phyloP scores from a whole-genome alignment of 1,140 invertebrate species.

The Drosophila sp. region DNA sequence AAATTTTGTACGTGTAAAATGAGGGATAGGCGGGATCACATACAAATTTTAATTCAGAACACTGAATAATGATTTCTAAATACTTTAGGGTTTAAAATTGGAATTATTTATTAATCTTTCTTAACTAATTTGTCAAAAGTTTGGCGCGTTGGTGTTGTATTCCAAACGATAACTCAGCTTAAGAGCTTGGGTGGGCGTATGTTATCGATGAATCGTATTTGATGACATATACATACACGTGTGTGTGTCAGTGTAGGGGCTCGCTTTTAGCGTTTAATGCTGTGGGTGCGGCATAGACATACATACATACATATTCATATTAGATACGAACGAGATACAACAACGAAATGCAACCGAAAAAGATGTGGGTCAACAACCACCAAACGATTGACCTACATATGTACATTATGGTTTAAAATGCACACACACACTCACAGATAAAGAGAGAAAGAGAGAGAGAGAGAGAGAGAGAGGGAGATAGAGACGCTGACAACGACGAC shows the following conservation, averaged over 20 bases:
- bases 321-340: constrained; percentile 30
- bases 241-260: constrained; percentile 23
- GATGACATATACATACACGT: constrained; percentile 27
- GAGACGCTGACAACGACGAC: constrained; percentile 6
- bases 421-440: constrained; percentile 39
- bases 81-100: not conserved
- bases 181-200: constrained; percentile 4
- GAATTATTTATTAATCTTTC: constrained; percentile 13
- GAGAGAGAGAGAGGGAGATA: constrained; percentile 1
- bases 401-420: constrained; percentile 67
- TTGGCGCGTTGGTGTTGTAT: constrained; percentile 6
- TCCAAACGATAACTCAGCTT: constrained; percentile 27
- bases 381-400: constrained; percentile 71
- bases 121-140: constrained; percentile 11
- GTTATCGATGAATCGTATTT: constrained; percentile 36
- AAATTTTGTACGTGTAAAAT: no score
- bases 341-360: constrained; percentile 55
- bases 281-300: constrained; percentile 46
- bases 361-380: constrained; percentile 80
- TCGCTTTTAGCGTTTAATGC: constrained; percentile 23
- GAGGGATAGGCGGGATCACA: no score
- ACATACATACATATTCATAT: constrained; percentile 21
- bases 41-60: not conserved
- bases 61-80: not conserved
- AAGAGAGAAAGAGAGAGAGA: constrained; percentile 11